phyloP scores from a whole-genome alignment of 1,140 invertebrate genomes.

The Propsilocerus akamusi region DNA sequence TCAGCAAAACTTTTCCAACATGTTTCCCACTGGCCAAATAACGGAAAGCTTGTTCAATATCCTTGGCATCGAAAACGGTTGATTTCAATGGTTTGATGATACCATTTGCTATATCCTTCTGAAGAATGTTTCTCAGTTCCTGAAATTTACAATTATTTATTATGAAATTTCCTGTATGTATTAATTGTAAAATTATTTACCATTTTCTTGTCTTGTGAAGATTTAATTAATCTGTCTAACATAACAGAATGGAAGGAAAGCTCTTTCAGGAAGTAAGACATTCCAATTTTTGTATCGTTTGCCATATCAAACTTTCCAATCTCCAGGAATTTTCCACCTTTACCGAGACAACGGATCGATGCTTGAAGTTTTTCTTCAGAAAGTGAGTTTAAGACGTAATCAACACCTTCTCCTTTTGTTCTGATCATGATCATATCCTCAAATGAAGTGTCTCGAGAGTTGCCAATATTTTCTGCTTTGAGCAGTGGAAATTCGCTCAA shows the following conservation, averaged over 20 bases:
- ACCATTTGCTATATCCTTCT: constrained; percentile 41
- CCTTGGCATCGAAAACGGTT: constrained; percentile 34
- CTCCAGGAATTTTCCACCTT: constrained; percentile 49
- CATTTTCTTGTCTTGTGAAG: constrained; percentile 25
- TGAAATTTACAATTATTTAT: background rate
- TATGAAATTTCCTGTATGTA: background rate
- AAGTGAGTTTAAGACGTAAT: constrained; percentile 46
- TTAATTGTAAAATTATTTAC: constrained; percentile 27
- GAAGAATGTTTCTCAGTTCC: constrained; percentile 26
- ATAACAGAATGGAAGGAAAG: constrained; percentile 76
- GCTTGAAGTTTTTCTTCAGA: constrained; percentile 46
- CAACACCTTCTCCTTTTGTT: constrained; percentile 41
- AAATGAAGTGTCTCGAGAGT: constrained; percentile 39
- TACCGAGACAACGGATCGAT: constrained; percentile 56
- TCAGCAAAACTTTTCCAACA: constrained; percentile 55
- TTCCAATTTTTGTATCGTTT: constrained; percentile 41
- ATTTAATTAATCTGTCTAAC: constrained; percentile 52
- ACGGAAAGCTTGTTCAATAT: constrained; percentile 46
- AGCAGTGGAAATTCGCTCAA: constrained; percentile 48
- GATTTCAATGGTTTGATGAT: constrained; percentile 38
- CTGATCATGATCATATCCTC: constrained; percentile 34
- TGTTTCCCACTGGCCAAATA: constrained; percentile 74
- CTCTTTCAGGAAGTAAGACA: constrained; percentile 63
- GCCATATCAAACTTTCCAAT: constrained; percentile 62
- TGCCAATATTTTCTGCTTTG: constrained; percentile 35